A percentile compares a stretch with the other conserved stretches of the same genome.
These are phyloP conservation scores for Alca torda DNA, from an alignment of 2,797 vertebrate genomes.

Conservation along the genomic window DNA sequence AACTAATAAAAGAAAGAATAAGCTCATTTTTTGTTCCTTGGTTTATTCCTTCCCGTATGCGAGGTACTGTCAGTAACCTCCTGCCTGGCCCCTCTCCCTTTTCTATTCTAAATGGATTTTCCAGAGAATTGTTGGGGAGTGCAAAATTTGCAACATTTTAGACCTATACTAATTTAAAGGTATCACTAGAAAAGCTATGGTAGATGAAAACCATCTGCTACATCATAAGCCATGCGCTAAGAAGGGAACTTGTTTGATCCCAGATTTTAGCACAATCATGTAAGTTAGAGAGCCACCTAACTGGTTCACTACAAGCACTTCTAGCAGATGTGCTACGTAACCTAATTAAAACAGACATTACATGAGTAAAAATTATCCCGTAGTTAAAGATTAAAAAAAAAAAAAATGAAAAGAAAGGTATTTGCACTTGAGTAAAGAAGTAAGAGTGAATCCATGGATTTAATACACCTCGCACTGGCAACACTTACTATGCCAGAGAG, in stretches of 20 bases:
- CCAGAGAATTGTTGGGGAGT: not conserved
- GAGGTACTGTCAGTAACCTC: not conserved
- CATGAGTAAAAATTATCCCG: not conserved
- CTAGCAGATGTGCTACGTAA: not conserved
- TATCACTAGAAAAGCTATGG: not conserved
- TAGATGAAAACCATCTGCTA: constrained; percentile 41
- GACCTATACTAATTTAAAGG: not conserved
- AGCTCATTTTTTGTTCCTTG: not conserved
- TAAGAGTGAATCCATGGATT: not conserved
- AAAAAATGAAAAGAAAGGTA: not conserved
- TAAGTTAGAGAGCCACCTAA: not conserved
- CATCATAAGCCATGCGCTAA: not conserved
- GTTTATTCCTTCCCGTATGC: not conserved
- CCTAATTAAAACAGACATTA: not conserved
- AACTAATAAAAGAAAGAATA: not conserved
- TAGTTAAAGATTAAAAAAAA: not conserved
- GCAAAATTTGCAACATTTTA: not conserved
- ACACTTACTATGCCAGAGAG: not conserved
- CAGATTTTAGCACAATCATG: not conserved
- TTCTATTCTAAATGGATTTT: not conserved
- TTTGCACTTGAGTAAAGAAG: not conserved
- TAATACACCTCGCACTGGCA: not conserved
- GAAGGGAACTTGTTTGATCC: not conserved
- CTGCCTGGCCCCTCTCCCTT: not conserved
- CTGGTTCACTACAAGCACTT: not conserved